These are phyloP conservation scores for Meandrina meandrites DNA, from an alignment of 92 coral and sea anemone species.

Conservation along the genomic window DNA sequence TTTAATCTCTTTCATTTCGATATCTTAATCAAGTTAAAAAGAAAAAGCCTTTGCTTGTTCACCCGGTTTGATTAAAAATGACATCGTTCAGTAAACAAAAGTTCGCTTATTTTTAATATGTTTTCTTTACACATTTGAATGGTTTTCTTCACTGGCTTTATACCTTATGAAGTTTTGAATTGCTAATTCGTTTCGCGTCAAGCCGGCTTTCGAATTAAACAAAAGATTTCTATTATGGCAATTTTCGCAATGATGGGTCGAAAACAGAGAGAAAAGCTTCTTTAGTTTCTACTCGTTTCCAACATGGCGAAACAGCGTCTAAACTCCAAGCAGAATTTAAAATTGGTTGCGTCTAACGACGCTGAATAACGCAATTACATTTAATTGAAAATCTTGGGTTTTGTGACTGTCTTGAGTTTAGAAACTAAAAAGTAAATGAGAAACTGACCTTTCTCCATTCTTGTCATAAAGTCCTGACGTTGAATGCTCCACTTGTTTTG, in stretches of 20 bases:
- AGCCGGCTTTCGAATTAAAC: not conserved
- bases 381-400: not conserved
- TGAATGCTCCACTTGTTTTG: not conserved
- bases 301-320: no score
- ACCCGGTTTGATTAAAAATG: no score
- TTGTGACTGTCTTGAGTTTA: not conserved
- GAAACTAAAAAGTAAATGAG: not conserved
- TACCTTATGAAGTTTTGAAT: no score
- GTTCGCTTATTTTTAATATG: not conserved
- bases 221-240: not conserved
- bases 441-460: slow-evolving; percentile 8
- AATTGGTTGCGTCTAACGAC: not conserved
- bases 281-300: not conserved
- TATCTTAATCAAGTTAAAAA: no score
- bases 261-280: not conserved
- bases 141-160: not conserved
- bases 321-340: not conserved
- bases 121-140: not conserved
- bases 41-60: no score
- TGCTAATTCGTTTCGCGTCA: not conserved
- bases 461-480: not conserved
- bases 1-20: no score
- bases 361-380: not conserved
- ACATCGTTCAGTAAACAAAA: not conserved
- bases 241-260: not conserved